Evolutionary conservation across 2,797 vertebrate species (phyloP).

Genomic region (Muscicapa comitata): DNA sequence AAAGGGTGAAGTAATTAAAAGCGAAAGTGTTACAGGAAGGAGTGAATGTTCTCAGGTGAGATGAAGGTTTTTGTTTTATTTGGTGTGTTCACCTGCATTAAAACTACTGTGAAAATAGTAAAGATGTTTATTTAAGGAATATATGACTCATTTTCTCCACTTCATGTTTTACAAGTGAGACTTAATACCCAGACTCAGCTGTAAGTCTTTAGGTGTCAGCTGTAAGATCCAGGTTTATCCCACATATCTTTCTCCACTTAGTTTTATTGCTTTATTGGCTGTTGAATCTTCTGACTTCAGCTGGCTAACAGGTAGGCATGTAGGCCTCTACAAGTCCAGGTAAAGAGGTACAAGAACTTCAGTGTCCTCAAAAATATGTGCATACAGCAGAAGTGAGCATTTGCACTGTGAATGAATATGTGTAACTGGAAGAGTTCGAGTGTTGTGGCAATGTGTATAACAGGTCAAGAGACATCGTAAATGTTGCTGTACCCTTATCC

Average conservation of each 20-base stretch:
- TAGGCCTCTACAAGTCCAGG: not conserved
- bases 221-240: not conserved
- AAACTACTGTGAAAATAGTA: not conserved
- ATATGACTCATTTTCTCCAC: not conserved
- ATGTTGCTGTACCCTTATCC: not conserved
- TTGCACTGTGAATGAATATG: not conserved
- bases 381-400: not conserved
- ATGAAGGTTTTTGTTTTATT: not conserved
- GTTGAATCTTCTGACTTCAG: not conserved
- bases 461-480: not conserved
- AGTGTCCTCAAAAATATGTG: fast-evolving
- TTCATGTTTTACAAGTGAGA: not conserved
- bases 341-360: not conserved
- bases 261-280: not conserved
- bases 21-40: not conserved
- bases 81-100: not conserved
- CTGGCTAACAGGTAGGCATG: not conserved
- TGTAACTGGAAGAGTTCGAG: fast-evolving
- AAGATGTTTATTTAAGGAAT: not conserved
- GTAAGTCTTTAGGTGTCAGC: not conserved
- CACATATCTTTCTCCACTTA: not conserved
- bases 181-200: not conserved
- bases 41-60: not conserved
- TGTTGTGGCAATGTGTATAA: not conserved
- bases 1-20: not conserved